Conservation (phyloP, 2,797 vertebrate genomes). For the Moxostoma hubbsi region DNA sequence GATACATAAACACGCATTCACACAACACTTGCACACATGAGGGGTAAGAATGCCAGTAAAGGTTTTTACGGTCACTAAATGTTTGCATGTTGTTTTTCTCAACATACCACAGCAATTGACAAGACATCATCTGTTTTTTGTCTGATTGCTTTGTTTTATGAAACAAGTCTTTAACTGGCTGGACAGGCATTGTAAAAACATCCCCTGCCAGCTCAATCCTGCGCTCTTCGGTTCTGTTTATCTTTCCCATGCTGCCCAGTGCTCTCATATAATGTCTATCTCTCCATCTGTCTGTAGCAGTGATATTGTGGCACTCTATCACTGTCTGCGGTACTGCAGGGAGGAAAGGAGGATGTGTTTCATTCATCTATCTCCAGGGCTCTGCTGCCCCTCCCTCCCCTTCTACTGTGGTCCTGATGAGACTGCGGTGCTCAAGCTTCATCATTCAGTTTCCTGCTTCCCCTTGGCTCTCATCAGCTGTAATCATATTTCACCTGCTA, state of each 20-base stretch:
- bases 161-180: slow-evolving; percentile 3
- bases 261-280: slow-evolving; percentile 3
- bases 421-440: slow-evolving; percentile 24
- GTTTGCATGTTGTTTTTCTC: background rate
- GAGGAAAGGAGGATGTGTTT: background rate
- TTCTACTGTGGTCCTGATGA: slow-evolving; percentile 19
- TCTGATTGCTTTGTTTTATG: background rate
- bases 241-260: background rate
- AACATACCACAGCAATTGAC: background rate
- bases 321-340: slow-evolving; percentile 15
- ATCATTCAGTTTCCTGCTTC: slow-evolving; percentile 20
- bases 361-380: background rate
- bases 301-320: slow-evolving; percentile 9
- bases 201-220: background rate
- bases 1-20: too few species aligned
- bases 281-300: slow-evolving; percentile 24
- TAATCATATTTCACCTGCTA: slow-evolving; percentile 52
- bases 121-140: background rate
- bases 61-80: too few species aligned
- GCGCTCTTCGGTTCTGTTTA: background rate
- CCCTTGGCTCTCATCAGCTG: slow-evolving; percentile 35
- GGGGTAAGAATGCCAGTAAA: too few species aligned
- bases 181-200: slow-evolving; percentile 29
- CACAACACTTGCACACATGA: too few species aligned
- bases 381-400: background rate